Evolutionary conservation across 2,113 vertebrate genomes (phyloP).

Genomic region (Campylorhamphus procurvoides): DNA sequence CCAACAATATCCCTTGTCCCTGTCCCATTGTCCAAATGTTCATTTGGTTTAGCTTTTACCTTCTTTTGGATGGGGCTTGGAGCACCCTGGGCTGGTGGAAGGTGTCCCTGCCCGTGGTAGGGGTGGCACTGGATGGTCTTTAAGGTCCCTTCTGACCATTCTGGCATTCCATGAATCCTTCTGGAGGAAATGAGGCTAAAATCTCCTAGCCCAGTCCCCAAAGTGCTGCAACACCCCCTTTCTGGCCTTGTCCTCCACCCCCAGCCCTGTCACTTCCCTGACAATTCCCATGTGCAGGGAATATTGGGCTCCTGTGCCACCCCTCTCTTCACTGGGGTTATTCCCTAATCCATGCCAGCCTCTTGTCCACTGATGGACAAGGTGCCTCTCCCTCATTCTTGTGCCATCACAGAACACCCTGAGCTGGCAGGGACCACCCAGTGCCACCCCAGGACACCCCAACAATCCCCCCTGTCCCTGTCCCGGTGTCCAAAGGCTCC

Average conservation of each 20-base stretch:
- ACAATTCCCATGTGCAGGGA: not conserved
- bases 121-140: not conserved
- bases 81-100: not conserved
- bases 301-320: not conserved
- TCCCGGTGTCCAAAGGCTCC: not conserved
- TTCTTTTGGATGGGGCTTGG: not conserved
- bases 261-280: not conserved
- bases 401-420: not conserved
- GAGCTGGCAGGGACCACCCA: fast-evolving
- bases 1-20: too few relatives aligned
- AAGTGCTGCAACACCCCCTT: not conserved
- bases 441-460: not conserved
- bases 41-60: not conserved
- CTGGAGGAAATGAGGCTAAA: not conserved
- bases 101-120: not conserved
- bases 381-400: not conserved
- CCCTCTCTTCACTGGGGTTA: not conserved
- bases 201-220: not conserved
- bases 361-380: not conserved
- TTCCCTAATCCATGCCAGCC: not conserved
- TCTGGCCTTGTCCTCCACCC: not conserved
- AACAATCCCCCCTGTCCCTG: not conserved
- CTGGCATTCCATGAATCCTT: not conserved
- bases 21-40: not conserved
- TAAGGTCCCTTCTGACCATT: not conserved